Conservation (phyloP, 2,888 invertebrate species). For the Drosophila mimica region DNA sequence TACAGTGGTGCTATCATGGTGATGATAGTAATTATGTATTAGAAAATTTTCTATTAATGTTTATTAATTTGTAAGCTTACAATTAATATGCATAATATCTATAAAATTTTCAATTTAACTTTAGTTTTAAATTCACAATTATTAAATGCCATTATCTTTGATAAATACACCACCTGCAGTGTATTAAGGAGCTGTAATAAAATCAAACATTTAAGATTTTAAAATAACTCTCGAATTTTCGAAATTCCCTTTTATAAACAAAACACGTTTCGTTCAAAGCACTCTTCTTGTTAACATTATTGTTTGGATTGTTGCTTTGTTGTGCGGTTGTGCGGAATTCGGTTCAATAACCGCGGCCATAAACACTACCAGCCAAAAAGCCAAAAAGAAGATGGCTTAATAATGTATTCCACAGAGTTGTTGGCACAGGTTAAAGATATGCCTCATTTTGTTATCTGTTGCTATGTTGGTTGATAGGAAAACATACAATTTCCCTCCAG, state of each 20-base stretch:
- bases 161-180: neutral
- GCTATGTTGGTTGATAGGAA: neutral
- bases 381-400: neutral
- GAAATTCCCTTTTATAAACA: constrained; percentile 39
- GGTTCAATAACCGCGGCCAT: constrained; percentile 31
- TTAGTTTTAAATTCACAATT: neutral
- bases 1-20: constrained; percentile 9
- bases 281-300: constrained; percentile 19
- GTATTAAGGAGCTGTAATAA: neutral
- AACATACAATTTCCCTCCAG: neutral
- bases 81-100: neutral
- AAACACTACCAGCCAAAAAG: constrained; percentile 6
- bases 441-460: neutral
- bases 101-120: neutral
- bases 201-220: neutral
- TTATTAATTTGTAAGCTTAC: neutral
- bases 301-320: constrained; percentile 1
- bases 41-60: neutral
- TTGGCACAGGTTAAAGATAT: neutral
- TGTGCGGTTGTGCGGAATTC: neutral
- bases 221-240: neutral
- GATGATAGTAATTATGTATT: neutral
- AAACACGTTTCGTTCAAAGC: constrained; percentile 37
- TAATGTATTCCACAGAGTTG: neutral
- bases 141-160: neutral